Evolutionary conservation across 2,888 invertebrate species (phyloP), one percentile per base, ranked within the genome.

Genomic region (Acanthosepion lycidas): DNA sequence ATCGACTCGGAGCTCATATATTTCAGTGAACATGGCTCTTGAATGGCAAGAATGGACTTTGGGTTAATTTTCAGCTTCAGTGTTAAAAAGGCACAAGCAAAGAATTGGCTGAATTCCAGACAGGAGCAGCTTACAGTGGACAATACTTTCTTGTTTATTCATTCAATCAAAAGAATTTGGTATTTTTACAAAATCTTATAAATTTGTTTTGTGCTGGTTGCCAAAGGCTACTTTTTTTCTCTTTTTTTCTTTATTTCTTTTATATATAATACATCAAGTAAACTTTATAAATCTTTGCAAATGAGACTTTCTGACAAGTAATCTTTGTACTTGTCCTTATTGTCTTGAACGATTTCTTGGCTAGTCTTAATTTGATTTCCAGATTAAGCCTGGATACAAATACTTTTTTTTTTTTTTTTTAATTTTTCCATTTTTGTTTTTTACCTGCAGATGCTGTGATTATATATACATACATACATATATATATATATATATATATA

Each of bases 211-310:
- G 23, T 59, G 59, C 20, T 78, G 78, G 78, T 78, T 78, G 78
- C 78, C 78, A 78, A 78, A 12, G 15, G 78, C n/a, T 78, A 78
- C 33, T 12, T 78, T 78, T 12, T 64, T 12, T n/a, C 15, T 78
- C 5, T 78, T n/a, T 15, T 3, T 78, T 33, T 9, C 0, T 15
- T 33, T 15, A 18, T 33, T 15, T n/a, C n/a, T 78, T 78, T 78
- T 78, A 78, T n/a, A 78, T 78, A 78, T n/a, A 78, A 78, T n/a
- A 18, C 78, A 78, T 78, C 2, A 78, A 78, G 78, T n/a, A 15
- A 78, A 78, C 78, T 78, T n/a, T 78, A 78, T 78, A 78, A 78
- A 78, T 78, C 78, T 78, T n/a, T 9, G n/a, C n/a, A 78, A 78
- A 78, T n/a, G 78, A 78, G 78, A 78, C n/a, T 78, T 78, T n/a